Base-by-base conservation (phyloP, 1,140 invertebrate species). In the Scaptomyza hsui region DNA sequence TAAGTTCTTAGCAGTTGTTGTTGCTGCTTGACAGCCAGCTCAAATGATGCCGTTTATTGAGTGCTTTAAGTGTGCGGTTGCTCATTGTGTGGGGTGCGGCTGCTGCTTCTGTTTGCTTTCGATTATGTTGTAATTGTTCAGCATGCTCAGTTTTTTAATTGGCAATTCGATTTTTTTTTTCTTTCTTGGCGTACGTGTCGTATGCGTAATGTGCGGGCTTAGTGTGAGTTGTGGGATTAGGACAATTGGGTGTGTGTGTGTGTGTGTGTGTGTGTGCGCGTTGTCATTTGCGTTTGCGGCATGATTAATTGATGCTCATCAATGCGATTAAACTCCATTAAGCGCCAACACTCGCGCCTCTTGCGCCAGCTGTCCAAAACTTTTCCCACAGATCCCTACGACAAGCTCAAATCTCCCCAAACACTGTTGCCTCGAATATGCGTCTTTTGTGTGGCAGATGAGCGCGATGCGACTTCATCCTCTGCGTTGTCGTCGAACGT, bases 241-340 rank as follows among this genome's bases (percentile, higher is more conserved):
- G 55, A 57, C 39, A 29, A 57, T 44, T 44, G 49, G 37, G 15
- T 61, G 64, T 9, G 41, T 32, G 13, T 19, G 7, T 7, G 26
- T 42, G n/a, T 60, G 26, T 47, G 15, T 24, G 1, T 10, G 12
- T 26, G 19, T 47, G 29, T 67, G 15, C 47, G 47, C 62, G 18
- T n/a, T 55, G 70, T 67, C 70, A 68, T 61, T 72, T 72, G 70
- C 55, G 62, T 86, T 85, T 86, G 80, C 52, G 77, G 81, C 77
- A 88, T 85, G 81, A 85, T 85, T 85, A 85, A 85, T 85, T 85
- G 81, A 85, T 85, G 81, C 81, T 64, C 81, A 81, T 85, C 81
- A 85, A 85, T 85, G 81, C 75, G 82, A 79, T 86, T 81, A 81
- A 81, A 86, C 77, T 77, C 82, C 70, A 88, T 85, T 86, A 72